These are phyloP conservation scores for Ictidomys tridecemlineatus DNA, from an alignment of 2,113 vertebrate species.

Conservation along the genomic window DNA sequence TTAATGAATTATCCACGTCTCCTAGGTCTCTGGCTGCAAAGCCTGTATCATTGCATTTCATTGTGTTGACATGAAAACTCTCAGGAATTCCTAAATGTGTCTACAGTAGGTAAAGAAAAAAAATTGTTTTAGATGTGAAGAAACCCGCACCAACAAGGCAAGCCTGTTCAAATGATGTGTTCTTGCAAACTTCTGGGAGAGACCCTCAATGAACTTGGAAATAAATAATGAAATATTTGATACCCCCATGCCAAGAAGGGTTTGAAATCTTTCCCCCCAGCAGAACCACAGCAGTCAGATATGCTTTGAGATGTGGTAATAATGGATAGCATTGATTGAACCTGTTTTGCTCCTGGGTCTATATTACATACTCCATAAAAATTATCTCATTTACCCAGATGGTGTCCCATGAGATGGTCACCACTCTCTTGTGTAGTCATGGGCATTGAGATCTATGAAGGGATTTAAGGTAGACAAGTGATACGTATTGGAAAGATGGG, in stretches of 20 bases:
- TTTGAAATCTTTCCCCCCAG: background rate
- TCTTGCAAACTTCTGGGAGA: background rate
- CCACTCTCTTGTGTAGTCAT: background rate
- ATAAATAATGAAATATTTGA: constrained; percentile 19
- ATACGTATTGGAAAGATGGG: background rate
- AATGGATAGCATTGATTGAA: background rate
- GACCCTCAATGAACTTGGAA: background rate
- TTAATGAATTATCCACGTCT: background rate
- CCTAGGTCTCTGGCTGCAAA: background rate
- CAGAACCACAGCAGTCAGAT: background rate
- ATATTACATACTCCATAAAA: background rate
- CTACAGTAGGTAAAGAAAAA: background rate
- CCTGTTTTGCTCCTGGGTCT: background rate
- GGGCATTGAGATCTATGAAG: background rate
- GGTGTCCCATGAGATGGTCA: background rate
- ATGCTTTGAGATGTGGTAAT: background rate
- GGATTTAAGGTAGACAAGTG: background rate
- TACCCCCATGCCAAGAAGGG: background rate
- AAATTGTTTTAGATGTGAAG: background rate
- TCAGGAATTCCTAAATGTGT: background rate
- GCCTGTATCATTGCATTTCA: constrained; percentile 23
- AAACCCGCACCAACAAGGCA: background rate
- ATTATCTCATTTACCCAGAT: background rate
- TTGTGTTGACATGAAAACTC: background rate
- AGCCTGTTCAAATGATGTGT: background rate